Evolutionary conservation across 2,113 vertebrate species (phyloP), one percentile per base, ranked within the genome.

Genomic region (Sebastes fasciatus): DNA sequence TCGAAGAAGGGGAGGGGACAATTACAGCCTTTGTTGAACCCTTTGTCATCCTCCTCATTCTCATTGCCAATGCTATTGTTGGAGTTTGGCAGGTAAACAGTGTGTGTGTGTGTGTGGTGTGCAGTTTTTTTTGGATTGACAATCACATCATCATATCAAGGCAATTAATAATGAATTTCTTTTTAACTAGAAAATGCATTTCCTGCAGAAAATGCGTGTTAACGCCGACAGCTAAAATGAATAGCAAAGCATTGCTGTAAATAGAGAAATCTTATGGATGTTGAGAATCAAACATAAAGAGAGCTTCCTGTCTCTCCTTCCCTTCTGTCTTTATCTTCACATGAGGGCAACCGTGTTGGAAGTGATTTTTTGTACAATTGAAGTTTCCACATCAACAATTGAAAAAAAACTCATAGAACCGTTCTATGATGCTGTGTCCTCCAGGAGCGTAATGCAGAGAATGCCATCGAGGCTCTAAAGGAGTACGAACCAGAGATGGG

Each of bases 401-500:
- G 4, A 58, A 58, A 68, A 5, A 42, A 74, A 42, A 16, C 11
- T 68, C 51, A 26, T 13, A 23, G 40, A 34, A 57, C 14, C 6
- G 4, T 23, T 43, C 26, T 19, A 3, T 49, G 7, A 63, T 23
- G 0, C 26, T 78, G 17, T 73, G 23, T 65, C 60, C 34, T 58
- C 8, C 74, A 96, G 96, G 96, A 96, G 64, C 95, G 95, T n/a
- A 96, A 96, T 48, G 96, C 96, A 16, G 96, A 96, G 83, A 96
- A 96, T 34, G 96, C 96, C 65, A 96, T 96, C 0, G 95, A 96
- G 86, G 96, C 95, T 16, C 89, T 96, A 52, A 96, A 96, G 88
- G 94, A 96, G 87, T 96, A 96, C 4, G 96, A 96, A 81, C 96
- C 96, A 4, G 96, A 96, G 82, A 96, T 96, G 95, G 95, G 94